Evolutionary conservation across 2,888 invertebrate genomes (phyloP), one percentile per base, ranked within the genome.

Genomic region (Diploptera punctata): DNA sequence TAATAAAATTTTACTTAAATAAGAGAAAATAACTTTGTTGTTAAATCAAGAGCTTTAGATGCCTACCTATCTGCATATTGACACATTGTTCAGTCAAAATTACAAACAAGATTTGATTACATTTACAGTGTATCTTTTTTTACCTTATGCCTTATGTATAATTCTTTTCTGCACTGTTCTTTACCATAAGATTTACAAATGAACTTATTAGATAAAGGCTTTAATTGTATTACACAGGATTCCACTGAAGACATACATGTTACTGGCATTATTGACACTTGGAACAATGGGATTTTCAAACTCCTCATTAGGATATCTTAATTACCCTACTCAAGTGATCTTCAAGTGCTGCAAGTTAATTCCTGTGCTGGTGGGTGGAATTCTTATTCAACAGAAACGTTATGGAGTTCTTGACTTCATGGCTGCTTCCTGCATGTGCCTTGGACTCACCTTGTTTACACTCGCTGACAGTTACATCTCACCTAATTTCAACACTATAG

Each of bases 281-380:
- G 96, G 95, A 2, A 98, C 98, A 1, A 98, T 99, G 96, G 95
- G 97, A 0, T 88, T 98, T 75, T 98, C 98, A 1, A 99, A 99
- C 83, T 90, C 97, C 3, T 95, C 98, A 1, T 86, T 98, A 13
- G 97, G 95, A 65, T 97, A 96, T 82, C 86, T 99, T 13, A 99
- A 98, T 83, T 99, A 98, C 83, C 98, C 98, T 0, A 98, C 98
- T 0, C 97, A 97, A 86, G 91, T 98, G 52, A 98, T 98, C 79
- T 99, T 99, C 81, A 98, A 98, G 82, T 97, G 97, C 81, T 99
- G 98, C 83, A 99, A 99, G 82, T 86, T 98, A 0, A 95, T 98
- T 78, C 98, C 98, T 0, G 98, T 98, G 0, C 89, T 99, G 81
- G 89, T 97, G 75, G 98, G 98, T 24, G 95, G 97, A 77, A 94